A percentile compares a stretch with the other conserved stretches of the same genome.
Conservation (phyloP, 2,888 invertebrate genomes). For the Caenorhabditis sulstoni region DNA sequence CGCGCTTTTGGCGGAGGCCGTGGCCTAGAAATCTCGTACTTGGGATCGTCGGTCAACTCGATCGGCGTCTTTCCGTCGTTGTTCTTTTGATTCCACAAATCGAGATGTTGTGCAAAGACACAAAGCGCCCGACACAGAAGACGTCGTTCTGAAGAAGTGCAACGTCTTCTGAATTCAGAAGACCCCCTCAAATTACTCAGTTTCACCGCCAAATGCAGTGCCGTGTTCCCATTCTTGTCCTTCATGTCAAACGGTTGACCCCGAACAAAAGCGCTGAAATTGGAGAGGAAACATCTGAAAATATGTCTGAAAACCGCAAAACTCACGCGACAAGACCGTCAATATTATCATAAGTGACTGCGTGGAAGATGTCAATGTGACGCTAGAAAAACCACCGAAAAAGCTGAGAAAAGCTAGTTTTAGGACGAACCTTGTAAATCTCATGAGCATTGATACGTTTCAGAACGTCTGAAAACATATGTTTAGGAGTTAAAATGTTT, state of each 20-base stretch:
- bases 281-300: not conserved
- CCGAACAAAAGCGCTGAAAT: slow-evolving; percentile 42
- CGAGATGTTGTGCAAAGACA: slow-evolving; percentile 24
- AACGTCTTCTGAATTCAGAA: not conserved
- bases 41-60: slow-evolving; percentile 51
- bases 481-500: not conserved
- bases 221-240: slow-evolving; percentile 47
- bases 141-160: slow-evolving; percentile 19
- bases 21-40: too few species aligned
- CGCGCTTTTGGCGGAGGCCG: too few species aligned
- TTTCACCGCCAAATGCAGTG: slow-evolving; percentile 50
- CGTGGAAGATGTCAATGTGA: slow-evolving; percentile 46
- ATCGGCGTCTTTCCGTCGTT: slow-evolving; percentile 54
- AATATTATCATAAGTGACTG: slow-evolving; percentile 49
- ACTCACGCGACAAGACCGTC: slow-evolving; percentile 46
- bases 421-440: slow-evolving; percentile 22
- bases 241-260: slow-evolving; percentile 33
- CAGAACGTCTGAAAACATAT: slow-evolving; percentile 49
- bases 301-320: not conserved
- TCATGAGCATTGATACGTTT: slow-evolving; percentile 51
- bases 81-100: slow-evolving; percentile 57
- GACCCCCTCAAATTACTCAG: not conserved
- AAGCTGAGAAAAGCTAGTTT: not conserved
- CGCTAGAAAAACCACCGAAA: slow-evolving; percentile 2
- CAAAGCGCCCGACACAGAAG: slow-evolving; percentile 41